A percentile compares a stretch with the other conserved stretches of the same genome.
Evolutionary conservation across 1,140 invertebrate genomes (phyloP).

Genomic region (Drosophila nannoptera): DNA sequence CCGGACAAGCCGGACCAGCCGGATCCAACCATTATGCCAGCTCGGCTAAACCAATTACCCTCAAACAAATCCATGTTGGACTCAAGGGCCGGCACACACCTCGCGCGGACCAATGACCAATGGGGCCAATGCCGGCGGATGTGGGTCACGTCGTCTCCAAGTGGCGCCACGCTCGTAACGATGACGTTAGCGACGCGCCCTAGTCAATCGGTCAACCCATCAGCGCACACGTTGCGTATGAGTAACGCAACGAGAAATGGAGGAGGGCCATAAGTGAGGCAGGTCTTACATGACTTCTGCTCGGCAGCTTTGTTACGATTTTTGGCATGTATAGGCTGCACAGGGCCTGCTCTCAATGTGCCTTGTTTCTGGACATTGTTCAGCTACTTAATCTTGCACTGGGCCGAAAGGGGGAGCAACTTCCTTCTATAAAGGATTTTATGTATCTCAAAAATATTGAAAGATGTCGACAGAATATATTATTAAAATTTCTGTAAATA

Average conservation of each 20-base stretch:
- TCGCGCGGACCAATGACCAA: background rate
- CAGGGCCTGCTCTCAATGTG: constrained; percentile 11
- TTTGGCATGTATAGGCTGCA: constrained; percentile 14
- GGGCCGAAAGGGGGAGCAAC: background rate
- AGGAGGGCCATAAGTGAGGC: background rate
- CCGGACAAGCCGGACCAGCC: background rate
- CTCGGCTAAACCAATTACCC: constrained; percentile 7
- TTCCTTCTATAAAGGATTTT: background rate
- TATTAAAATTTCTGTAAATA: no score
- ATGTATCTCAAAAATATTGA: no score
- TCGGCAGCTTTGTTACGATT: constrained; percentile 46
- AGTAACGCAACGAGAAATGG: constrained; percentile 32
- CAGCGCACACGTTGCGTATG: constrained; percentile 48
- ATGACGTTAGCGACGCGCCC: constrained; percentile 16
- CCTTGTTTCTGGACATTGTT: constrained; percentile 65
- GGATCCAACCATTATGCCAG: background rate
- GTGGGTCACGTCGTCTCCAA: constrained; percentile 45
- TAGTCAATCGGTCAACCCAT: constrained; percentile 44
- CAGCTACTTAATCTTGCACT: constrained; percentile 51
- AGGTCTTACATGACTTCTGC: constrained; percentile 20
- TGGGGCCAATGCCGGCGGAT: constrained; percentile 43
- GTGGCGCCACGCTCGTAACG: constrained; percentile 4
- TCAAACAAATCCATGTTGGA: background rate
- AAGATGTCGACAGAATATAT: no score
- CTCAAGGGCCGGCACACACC: no score